These are phyloP conservation scores for Muricea muricata DNA, from an alignment of 92 coral and sea anemone species.

Conservation along the genomic window DNA sequence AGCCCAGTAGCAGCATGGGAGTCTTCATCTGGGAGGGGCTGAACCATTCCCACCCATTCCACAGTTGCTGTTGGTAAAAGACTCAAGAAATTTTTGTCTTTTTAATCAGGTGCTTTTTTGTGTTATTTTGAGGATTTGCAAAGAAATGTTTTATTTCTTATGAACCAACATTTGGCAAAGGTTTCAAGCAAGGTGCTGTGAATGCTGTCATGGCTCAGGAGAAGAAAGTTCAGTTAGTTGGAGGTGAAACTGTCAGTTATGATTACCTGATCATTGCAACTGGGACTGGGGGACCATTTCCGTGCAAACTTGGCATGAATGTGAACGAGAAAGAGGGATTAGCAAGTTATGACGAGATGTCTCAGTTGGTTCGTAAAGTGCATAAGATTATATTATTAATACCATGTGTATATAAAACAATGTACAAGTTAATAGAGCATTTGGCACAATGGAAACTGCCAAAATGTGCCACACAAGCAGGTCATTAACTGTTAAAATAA, in stretches of 20 bases:
- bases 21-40: no score
- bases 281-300: conserved; percentile 95
- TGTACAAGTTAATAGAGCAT: no score
- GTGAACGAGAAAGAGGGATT: conserved; percentile 68
- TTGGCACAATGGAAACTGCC: no score
- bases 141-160: conserved; percentile 87
- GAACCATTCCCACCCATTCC: no score
- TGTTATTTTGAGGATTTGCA: conserved; percentile 65
- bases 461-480: no score
- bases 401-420: no score
- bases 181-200: conserved; percentile 83
- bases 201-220: conserved; percentile 66
- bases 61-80: no score
- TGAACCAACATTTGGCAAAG: conserved; percentile 87
- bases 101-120: background rate
- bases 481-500: background rate
- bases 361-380: conserved; percentile 63
- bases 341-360: conserved; percentile 62
- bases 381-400: no score
- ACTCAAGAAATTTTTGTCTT: no score
- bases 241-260: conserved; percentile 77
- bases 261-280: conserved; percentile 90
- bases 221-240: conserved; percentile 75
- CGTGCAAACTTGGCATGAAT: conserved; percentile 84
- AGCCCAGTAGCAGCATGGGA: no score